A percentile compares a stretch with the other conserved stretches of the same genome.
These are phyloP conservation scores for Simalia tracyae DNA, from an alignment of 2,797 vertebrate species.

Conservation along the genomic window DNA sequence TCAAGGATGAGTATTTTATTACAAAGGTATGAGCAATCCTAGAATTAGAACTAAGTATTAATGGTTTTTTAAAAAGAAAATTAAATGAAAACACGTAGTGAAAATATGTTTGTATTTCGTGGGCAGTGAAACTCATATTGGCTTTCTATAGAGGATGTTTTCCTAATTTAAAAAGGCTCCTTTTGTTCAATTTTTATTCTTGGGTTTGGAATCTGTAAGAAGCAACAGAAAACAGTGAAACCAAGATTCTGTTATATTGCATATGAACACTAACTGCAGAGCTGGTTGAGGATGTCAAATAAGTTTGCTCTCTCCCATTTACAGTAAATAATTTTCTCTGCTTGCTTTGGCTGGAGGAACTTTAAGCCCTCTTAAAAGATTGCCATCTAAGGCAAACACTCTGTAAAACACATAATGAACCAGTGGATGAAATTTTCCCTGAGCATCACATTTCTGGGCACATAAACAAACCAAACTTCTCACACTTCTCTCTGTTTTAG, in stretches of 20 bases:
- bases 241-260: background rate
- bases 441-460: background rate
- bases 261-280: background rate
- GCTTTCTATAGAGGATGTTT: background rate
- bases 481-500: conserved; percentile 68
- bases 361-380: background rate
- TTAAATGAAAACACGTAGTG: background rate
- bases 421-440: background rate
- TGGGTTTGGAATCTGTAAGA: background rate
- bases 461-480: conserved; percentile 2
- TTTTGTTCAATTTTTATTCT: background rate
- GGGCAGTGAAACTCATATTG: background rate
- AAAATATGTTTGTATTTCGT: background rate
- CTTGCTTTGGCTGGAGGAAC: background rate
- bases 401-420: background rate
- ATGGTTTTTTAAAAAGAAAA: background rate
- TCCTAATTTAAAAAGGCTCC: background rate
- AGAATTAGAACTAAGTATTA: background rate
- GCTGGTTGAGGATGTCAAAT: background rate
- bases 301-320: background rate
- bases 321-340: background rate
- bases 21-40: background rate
- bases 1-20: background rate
- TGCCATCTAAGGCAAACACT: background rate
- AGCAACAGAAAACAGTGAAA: background rate